These are phyloP conservation scores for Podarcis raffonei DNA, from an alignment of 2,113 vertebrate species.

Conservation along the genomic window DNA sequence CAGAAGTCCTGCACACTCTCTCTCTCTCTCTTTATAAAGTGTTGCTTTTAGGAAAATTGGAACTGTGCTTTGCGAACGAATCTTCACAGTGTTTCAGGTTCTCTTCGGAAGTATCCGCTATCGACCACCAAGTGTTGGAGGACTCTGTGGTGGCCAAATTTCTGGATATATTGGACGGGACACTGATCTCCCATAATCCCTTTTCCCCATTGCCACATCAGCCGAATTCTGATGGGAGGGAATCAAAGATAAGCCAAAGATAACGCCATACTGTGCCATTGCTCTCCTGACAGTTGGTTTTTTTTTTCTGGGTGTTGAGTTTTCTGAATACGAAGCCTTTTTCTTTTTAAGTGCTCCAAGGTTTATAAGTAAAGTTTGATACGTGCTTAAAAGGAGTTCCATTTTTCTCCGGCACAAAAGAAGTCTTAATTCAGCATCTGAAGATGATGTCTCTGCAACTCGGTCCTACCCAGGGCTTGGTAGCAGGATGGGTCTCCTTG, in stretches of 20 bases:
- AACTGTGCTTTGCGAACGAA: too few species aligned
- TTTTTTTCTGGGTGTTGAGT: neutral
- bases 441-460: neutral
- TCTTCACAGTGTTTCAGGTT: neutral
- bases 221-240: neutral
- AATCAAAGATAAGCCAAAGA: neutral
- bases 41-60: neutral
- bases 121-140: too few species aligned
- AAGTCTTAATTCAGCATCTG: neutral
- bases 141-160: too few species aligned
- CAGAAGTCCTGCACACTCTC: neutral
- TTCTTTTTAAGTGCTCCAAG: neutral
- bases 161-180: neutral
- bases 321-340: neutral
- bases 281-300: neutral
- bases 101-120: neutral
- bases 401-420: too few species aligned
- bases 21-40: neutral
- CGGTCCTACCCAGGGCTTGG: too few species aligned
- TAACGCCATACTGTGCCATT: neutral
- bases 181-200: accelerated
- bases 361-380: neutral
- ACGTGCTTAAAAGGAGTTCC: too few species aligned
- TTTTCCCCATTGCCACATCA: neutral
- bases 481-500: neutral